Evolutionary conservation across 2,113 vertebrate species (phyloP), one percentile per base, ranked within the genome.

Genomic region (Piprites chloris): DNA sequence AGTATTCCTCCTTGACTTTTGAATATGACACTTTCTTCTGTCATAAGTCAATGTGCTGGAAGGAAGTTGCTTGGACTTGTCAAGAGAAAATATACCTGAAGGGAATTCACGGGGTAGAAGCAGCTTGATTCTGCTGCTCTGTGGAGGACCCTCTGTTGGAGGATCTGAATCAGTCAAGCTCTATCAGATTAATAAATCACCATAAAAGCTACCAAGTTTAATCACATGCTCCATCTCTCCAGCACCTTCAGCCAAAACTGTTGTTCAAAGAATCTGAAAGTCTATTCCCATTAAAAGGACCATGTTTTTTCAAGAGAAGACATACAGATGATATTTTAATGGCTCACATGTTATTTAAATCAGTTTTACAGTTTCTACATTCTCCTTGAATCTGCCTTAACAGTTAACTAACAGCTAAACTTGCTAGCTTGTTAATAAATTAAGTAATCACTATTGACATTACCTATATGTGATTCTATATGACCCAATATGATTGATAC

Each of bases 401-500:
- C 13, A 42, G 30, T 56, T 65, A 84, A 49, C 37, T n/a, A 72
- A 55, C 4, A 1, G 1, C 19, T 77, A 63, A 73, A 73, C 11
- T 55, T 39, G 9, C 58, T 52, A n/a, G n/a, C 19, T 41, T 53
- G 9, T 49, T 46, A 88, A n/a, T 5, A 55, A 72, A 33, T 56
- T 62, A 83, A 55, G 5, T 30, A 52, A 62, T 56, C 30, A 52
- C 9, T 39, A 22, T 12, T 74, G 30, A 67, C 39, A 83, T 44
- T 33, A 66, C 32, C 23, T 35, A 5, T 12, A 56, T 15, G 4
- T 39, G 12, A 78, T 66, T 69, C 75, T 58, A 28, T 17, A 49
- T 39, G 16, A 87, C 5, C 14, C 4, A 8, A 9, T 13, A 33
- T 0, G 2, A 74, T 2, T n/a, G 41, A 69, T 22, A 46, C 26